phyloP scores from a whole-genome alignment of 2,888 invertebrate species.

The Orthonychiurus folsomi region DNA sequence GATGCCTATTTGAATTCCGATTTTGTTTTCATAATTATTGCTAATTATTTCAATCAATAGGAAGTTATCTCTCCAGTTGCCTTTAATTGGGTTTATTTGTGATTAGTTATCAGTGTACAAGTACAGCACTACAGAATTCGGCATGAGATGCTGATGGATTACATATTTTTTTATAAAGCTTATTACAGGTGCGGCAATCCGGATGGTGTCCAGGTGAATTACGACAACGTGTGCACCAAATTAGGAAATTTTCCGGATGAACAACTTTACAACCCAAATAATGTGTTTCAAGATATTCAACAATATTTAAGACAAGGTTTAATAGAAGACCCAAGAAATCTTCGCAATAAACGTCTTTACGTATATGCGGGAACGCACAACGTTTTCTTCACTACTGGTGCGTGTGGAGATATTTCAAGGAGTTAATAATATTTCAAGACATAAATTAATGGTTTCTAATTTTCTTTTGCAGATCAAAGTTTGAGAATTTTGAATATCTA shows the following conservation, averaged over 20 bases:
- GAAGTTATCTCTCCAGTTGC: too few species aligned
- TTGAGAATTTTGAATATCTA: conserved; percentile 22
- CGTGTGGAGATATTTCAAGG: conserved; percentile 2
- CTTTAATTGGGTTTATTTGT: too few species aligned
- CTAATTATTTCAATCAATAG: too few species aligned
- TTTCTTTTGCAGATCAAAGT: conserved; percentile 20
- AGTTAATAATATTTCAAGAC: not conserved
- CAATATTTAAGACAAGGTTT: conserved; percentile 25
- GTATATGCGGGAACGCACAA: conserved; percentile 34
- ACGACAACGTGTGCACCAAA: conserved; percentile 37
- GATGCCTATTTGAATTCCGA: too few species aligned
- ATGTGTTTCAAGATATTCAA: conserved; percentile 29
- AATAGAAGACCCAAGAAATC: conserved; percentile 33
- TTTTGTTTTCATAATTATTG: too few species aligned
- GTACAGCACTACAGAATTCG: not conserved
- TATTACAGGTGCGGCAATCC: conserved; percentile 39
- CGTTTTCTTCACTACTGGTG: conserved; percentile 33
- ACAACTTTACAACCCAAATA: conserved; percentile 24
- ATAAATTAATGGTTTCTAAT: too few species aligned
- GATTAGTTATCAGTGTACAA: not conserved
- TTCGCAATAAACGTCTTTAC: conserved; percentile 32
- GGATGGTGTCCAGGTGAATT: conserved; percentile 25
- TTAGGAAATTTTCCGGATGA: conserved; percentile 11
- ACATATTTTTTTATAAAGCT: conserved; percentile 19
- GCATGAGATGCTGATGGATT: not conserved